These are phyloP conservation scores for Ariopsis seemanni DNA, from an alignment of 2,113 vertebrate species.

Conservation along the genomic window DNA sequence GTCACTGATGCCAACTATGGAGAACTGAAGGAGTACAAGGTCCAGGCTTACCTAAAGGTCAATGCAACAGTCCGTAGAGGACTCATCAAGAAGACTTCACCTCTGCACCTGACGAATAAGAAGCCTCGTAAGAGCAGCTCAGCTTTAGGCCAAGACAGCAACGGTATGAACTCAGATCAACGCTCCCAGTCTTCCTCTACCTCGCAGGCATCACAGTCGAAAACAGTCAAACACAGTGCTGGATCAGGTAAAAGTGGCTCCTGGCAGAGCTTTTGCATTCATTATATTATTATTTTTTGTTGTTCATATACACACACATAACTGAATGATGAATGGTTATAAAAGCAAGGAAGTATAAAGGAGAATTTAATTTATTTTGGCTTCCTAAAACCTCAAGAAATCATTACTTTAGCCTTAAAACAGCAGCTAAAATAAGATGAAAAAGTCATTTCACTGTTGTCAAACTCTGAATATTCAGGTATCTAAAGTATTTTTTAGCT, in stretches of 20 bases:
- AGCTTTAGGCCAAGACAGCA: slow-evolving; percentile 71
- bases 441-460: not conserved
- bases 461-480: not conserved
- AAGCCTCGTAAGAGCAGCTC: slow-evolving; percentile 86
- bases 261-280: not conserved
- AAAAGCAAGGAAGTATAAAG: not conserved
- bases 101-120: slow-evolving; percentile 88
- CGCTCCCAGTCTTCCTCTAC: slow-evolving; percentile 79
- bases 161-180: slow-evolving; percentile 80
- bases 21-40: slow-evolving; percentile 91
- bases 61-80: slow-evolving; percentile 80
- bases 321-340: not conserved
- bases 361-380: not conserved
- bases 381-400: not conserved
- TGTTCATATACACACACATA: no score
- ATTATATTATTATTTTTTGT: not conserved
- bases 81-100: slow-evolving; percentile 87
- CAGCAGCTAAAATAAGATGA: no score
- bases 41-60: slow-evolving; percentile 88
- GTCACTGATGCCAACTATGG: slow-evolving; percentile 92
- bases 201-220: slow-evolving; percentile 82
- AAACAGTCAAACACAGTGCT: slow-evolving; percentile 86
- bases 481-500: not conserved
- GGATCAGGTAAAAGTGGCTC: slow-evolving; percentile 83
- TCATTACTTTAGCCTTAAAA: not conserved